Conservation (phyloP, 2,797 vertebrate species). For the Clarias pachynema region DNA sequence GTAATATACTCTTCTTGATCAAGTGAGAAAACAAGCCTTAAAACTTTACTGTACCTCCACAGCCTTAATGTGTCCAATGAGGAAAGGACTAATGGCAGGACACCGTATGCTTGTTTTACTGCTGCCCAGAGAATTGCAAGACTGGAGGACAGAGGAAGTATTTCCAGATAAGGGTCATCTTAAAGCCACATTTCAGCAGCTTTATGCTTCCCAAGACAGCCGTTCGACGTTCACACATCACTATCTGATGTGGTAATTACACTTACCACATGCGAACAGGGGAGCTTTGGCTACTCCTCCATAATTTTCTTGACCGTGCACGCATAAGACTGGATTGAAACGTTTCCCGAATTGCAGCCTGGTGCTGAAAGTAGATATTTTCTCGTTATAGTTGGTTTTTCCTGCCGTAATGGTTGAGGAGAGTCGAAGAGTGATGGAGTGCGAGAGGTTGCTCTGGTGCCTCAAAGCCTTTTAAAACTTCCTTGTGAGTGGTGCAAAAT, state of each 20-base stretch:
- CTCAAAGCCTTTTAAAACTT: slow-evolving; percentile 31
- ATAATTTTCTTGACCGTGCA: slow-evolving; percentile 20
- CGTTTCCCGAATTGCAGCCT: slow-evolving; percentile 15
- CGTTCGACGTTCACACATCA: slow-evolving; percentile 60
- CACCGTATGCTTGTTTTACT: slow-evolving; percentile 64
- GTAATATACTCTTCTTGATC: slow-evolving; percentile 41
- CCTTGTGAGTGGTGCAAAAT: slow-evolving; percentile 33
- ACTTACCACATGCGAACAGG: slow-evolving; percentile 50
- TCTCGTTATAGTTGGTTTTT: slow-evolving; percentile 20
- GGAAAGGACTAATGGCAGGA: slow-evolving; percentile 55
- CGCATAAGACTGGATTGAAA: background rate
- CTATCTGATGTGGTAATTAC: slow-evolving; percentile 62
- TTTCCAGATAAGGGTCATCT: slow-evolving; percentile 55
- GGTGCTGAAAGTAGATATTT: slow-evolving; percentile 37
- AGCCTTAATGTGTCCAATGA: slow-evolving; percentile 57
- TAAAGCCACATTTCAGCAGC: slow-evolving; percentile 61
- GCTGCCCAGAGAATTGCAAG: slow-evolving; percentile 45
- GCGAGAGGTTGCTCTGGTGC: slow-evolving; percentile 9
- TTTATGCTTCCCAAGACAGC: slow-evolving; percentile 61
- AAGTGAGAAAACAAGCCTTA: slow-evolving; percentile 39
- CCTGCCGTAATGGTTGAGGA: background rate
- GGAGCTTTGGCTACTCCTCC: slow-evolving; percentile 20
- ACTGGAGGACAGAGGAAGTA: slow-evolving; percentile 51
- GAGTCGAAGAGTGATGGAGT: slow-evolving; percentile 19
- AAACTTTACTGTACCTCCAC: slow-evolving; percentile 43